Evolutionary conservation across 2,888 invertebrate genomes (phyloP).

Genomic region (Macrosoma leucophasiata): DNA sequence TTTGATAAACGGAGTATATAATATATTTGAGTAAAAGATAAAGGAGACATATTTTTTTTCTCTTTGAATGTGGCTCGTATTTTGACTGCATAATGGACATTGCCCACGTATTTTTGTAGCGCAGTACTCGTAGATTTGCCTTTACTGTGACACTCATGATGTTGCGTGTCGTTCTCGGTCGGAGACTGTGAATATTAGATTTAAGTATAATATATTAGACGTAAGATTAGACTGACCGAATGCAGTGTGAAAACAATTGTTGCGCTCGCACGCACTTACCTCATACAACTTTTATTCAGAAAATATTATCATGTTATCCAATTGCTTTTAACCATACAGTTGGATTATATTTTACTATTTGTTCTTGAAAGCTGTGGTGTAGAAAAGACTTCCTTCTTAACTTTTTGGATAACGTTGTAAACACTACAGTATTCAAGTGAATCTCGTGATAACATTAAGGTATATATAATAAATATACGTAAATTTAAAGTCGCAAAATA

Average conservation of each 20-base stretch:
- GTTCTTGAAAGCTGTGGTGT: too few species aligned
- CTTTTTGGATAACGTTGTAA: too few species aligned
- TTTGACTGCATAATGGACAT: constrained; percentile 68
- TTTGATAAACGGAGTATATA: constrained; percentile 49
- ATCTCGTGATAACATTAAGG: constrained; percentile 6
- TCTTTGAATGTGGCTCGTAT: constrained; percentile 64
- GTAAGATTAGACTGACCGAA: constrained; percentile 61
- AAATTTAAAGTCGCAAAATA: too few species aligned
- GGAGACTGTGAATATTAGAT: constrained; percentile 62
- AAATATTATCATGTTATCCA: too few species aligned
- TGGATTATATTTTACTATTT: too few species aligned
- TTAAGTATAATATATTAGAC: constrained; percentile 44
- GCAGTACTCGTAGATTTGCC: constrained; percentile 66
- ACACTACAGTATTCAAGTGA: constrained; percentile 2
- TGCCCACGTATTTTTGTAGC: constrained; percentile 75
- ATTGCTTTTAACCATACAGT: too few species aligned
- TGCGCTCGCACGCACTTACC: constrained; percentile 20
- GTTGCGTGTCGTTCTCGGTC: constrained; percentile 51
- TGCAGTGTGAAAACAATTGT: constrained; percentile 56
- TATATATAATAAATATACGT: not conserved
- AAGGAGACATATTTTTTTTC: constrained; percentile 74
- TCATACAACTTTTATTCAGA: too few species aligned
- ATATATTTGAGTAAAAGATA: constrained; percentile 46
- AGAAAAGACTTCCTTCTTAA: too few species aligned
- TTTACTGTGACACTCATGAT: constrained; percentile 52